Evolutionary conservation across 2,113 vertebrate species (phyloP).

Genomic region (Illadopsis cleaveri): DNA sequence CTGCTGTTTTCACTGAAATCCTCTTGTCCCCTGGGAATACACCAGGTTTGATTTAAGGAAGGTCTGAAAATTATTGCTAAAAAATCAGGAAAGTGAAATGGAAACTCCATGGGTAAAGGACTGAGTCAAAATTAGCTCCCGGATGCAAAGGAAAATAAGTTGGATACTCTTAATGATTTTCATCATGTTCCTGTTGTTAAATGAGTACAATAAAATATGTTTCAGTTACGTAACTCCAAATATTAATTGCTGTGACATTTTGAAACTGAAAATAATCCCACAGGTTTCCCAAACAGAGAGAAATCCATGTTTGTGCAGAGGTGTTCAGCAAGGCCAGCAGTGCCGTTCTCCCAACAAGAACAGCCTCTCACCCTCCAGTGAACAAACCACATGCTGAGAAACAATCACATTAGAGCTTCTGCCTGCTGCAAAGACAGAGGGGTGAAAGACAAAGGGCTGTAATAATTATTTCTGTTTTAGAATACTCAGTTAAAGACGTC

Average conservation of each 20-base stretch:
- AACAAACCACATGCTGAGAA: not conserved
- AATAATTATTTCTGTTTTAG: not conserved
- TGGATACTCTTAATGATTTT: not conserved
- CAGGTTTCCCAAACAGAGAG: not conserved
- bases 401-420: not conserved
- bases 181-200: not conserved
- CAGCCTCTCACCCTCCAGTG: not conserved
- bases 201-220: not conserved
- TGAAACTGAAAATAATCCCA: not conserved
- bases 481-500: not conserved
- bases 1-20: not conserved
- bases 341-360: rapidly evolving
- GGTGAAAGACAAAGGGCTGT: not conserved
- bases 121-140: not conserved
- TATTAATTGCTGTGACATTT: not conserved
- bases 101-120: not conserved
- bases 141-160: not conserved
- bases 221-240: not conserved
- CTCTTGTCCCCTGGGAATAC: not conserved
- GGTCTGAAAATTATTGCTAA: not conserved
- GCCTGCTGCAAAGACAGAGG: not conserved
- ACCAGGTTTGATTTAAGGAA: not conserved
- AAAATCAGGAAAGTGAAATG: not conserved
- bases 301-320: not conserved
- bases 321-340: not conserved